Evolutionary conservation across 1,140 invertebrate genomes (phyloP).

Genomic region (Teleopsis dalmanni): DNA sequence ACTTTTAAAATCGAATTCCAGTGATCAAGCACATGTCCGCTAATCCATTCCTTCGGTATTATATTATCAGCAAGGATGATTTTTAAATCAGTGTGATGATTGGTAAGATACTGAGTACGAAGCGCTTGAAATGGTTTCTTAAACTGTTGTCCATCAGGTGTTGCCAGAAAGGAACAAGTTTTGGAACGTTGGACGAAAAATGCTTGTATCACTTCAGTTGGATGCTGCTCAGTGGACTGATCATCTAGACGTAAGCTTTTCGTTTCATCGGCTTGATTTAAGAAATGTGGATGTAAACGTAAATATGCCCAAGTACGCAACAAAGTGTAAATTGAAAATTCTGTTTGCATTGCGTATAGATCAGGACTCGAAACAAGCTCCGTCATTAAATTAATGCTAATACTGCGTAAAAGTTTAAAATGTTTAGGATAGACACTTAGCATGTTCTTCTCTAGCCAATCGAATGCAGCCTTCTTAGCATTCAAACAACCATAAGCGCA

Average conservation of each 20-base stretch:
- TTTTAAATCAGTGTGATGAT: constrained; percentile 64
- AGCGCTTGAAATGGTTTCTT: constrained; percentile 57
- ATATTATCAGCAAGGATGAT: constrained; percentile 62
- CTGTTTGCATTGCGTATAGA: constrained; percentile 71
- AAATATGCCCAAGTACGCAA: constrained; percentile 62
- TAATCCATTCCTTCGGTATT: constrained; percentile 62
- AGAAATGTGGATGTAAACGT: constrained; percentile 37
- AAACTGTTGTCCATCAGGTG: constrained; percentile 53
- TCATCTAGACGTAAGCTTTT: constrained; percentile 19
- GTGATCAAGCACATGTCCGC: constrained; percentile 56
- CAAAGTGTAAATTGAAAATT: constrained; percentile 71
- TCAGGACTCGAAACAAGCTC: constrained; percentile 57
- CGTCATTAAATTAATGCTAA: constrained; percentile 59
- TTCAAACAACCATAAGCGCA: constrained; percentile 59
- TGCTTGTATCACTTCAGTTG: constrained; percentile 24
- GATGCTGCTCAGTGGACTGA: constrained; percentile 10
- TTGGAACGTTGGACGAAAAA: constrained; percentile 40
- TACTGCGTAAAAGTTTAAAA: constrained; percentile 51
- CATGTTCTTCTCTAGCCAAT: constrained; percentile 66
- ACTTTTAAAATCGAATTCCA: constrained; percentile 64
- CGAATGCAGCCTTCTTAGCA: constrained; percentile 55
- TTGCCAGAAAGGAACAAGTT: constrained; percentile 53
- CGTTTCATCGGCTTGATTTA: constrained; percentile 32
- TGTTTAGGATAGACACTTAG: constrained; percentile 53
- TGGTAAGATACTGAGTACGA: constrained; percentile 60